Conservation (phyloP, 2,888 invertebrate genomes). For the Onchidella celtica region DNA sequence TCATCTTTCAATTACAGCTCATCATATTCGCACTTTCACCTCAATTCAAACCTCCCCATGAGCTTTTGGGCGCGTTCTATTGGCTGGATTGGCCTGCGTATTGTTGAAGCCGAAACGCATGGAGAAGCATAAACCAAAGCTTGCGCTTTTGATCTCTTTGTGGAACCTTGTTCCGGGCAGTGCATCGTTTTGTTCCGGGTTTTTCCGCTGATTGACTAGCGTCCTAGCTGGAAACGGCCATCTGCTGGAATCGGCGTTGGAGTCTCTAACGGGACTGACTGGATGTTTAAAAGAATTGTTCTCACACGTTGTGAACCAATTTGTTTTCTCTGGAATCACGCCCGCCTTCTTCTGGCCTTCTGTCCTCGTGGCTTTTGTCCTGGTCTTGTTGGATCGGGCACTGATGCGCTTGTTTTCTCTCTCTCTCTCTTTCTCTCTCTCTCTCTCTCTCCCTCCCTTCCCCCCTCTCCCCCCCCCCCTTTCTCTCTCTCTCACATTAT, state of each 20-base stretch:
- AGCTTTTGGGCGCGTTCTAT: too few species aligned
- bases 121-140: neutral
- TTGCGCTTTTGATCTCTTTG: neutral
- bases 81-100: too few species aligned
- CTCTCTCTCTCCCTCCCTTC: neutral
- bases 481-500: neutral
- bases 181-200: conserved; percentile 6
- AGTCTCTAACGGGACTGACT: too few species aligned
- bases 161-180: neutral
- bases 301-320: too few species aligned
- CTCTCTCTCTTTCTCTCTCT: neutral
- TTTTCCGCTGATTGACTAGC: neutral
- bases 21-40: neutral
- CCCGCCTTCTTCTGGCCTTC: neutral
- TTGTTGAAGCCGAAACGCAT: too few species aligned
- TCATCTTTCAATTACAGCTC: neutral
- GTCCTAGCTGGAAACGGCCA: neutral
- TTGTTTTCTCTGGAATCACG: neutral
- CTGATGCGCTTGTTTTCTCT: neutral
- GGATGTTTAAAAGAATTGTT: too few species aligned
- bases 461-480: too few species aligned
- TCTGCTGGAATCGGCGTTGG: too few species aligned
- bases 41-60: too few species aligned
- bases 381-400: too few species aligned
- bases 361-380: too few species aligned